Percentiles rank a stretch among this genome's conserved stretches.
Evolutionary conservation across 2,797 vertebrate genomes (phyloP).

Genomic region (Acanthurus lineatus): DNA sequence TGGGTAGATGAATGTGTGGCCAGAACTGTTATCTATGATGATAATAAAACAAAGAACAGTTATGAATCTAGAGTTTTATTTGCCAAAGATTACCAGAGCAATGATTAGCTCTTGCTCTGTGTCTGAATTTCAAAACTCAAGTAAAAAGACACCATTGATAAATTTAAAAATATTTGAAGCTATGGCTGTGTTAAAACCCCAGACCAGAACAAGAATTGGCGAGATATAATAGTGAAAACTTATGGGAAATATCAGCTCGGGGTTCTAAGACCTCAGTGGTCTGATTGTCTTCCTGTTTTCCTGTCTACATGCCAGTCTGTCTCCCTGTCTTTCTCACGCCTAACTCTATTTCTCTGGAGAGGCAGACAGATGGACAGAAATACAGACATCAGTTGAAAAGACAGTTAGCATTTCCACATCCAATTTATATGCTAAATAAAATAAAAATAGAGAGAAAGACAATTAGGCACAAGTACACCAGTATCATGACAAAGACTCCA

Average conservation of each 20-base stretch:
- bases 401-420: constrained; percentile 19
- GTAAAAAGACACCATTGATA: constrained; percentile 13
- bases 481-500: constrained; percentile 6
- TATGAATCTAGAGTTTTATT: constrained; percentile 40
- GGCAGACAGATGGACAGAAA: constrained; percentile 23
- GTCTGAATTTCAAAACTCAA: constrained; percentile 39
- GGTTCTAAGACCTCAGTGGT: constrained; percentile 14
- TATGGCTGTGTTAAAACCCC: not conserved
- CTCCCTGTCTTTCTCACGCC: constrained; percentile 3
- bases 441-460: constrained; percentile 16
- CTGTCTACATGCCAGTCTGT: constrained; percentile 29
- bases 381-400: constrained; percentile 29
- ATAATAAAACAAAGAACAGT: constrained; percentile 56
- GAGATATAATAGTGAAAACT: not conserved
- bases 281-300: constrained; percentile 32
- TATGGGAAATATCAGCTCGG: constrained; percentile 16
- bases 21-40: constrained; percentile 67
- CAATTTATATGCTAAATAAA: constrained; percentile 18
- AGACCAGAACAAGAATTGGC: not conserved
- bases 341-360: constrained; percentile 12
- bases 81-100: constrained; percentile 34
- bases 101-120: constrained; percentile 32
- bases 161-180: not conserved
- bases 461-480: constrained; percentile 19
- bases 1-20: constrained; percentile 63